These are phyloP conservation scores for Leptopilina boulardi DNA, from an alignment of 1,140 invertebrate genomes.

Conservation along the genomic window DNA sequence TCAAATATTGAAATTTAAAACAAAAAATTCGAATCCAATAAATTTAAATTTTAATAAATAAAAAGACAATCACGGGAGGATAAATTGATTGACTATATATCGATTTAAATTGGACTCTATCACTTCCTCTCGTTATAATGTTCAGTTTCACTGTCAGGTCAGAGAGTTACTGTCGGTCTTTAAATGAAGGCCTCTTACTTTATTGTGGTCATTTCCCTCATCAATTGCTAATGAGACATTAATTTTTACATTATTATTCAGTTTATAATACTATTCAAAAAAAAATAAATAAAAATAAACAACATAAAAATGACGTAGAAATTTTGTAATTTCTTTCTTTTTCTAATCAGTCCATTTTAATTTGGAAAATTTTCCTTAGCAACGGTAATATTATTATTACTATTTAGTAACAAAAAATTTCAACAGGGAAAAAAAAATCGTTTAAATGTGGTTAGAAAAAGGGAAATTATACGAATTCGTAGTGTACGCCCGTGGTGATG, in stretches of 20 bases:
- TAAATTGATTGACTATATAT: not conserved
- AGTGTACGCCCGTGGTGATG: too few species aligned
- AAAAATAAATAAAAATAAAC: too few species aligned
- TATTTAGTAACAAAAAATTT: too few species aligned
- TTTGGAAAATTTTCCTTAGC: too few species aligned
- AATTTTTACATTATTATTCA: slow-evolving; percentile 24
- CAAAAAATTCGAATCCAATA: too few species aligned
- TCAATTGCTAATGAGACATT: slow-evolving; percentile 4
- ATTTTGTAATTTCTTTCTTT: too few species aligned
- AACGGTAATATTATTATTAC: too few species aligned
- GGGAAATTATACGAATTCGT: too few species aligned
- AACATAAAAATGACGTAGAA: too few species aligned
- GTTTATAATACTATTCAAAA: not conserved
- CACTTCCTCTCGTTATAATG: slow-evolving; percentile 7
- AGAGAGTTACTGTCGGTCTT: slow-evolving; percentile 5
- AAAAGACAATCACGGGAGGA: not conserved
- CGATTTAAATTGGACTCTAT: not conserved
- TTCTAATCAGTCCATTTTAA: too few species aligned
- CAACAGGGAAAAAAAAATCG: too few species aligned
- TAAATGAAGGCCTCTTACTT: not conserved
- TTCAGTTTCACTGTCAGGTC: slow-evolving; percentile 23
- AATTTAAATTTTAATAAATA: not conserved
- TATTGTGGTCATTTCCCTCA: slow-evolving; percentile 13
- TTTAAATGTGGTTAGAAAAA: too few species aligned
- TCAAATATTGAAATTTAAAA: not conserved